Conservation (phyloP, 2,797 vertebrate genomes). For the Euphonia xanthogaster region DNA sequence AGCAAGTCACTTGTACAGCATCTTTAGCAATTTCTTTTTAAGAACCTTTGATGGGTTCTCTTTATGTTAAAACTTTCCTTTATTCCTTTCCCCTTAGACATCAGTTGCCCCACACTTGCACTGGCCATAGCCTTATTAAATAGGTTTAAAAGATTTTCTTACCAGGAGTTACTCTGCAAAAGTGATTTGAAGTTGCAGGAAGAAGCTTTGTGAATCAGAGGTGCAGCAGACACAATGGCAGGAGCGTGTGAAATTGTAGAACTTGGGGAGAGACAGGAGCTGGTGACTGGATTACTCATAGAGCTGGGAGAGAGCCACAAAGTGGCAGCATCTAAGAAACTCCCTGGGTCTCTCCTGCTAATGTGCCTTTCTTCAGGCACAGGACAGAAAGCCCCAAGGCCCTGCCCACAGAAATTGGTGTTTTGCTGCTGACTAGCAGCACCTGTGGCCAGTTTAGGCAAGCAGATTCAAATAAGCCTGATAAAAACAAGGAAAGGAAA, state of each 20-base stretch:
- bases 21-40: neutral
- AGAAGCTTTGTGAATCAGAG: neutral
- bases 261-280: neutral
- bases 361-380: neutral
- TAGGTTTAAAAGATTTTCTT: neutral
- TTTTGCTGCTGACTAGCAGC: neutral
- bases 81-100: neutral
- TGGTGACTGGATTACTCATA: neutral
- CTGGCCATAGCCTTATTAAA: neutral
- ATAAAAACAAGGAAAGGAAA: neutral
- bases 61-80: neutral
- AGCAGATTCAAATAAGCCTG: neutral
- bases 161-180: neutral
- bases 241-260: neutral
- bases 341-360: neutral
- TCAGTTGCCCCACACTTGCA: neutral
- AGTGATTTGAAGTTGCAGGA: neutral
- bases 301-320: neutral
- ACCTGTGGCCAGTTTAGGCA: neutral
- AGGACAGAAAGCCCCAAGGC: neutral
- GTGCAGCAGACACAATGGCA: neutral
- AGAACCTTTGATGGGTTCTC: neutral
- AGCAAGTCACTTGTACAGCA: neutral
- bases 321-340: neutral
- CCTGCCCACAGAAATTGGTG: neutral